Conservation (phyloP, 2,797 vertebrate genomes). For the Girardinus metallicus region DNA sequence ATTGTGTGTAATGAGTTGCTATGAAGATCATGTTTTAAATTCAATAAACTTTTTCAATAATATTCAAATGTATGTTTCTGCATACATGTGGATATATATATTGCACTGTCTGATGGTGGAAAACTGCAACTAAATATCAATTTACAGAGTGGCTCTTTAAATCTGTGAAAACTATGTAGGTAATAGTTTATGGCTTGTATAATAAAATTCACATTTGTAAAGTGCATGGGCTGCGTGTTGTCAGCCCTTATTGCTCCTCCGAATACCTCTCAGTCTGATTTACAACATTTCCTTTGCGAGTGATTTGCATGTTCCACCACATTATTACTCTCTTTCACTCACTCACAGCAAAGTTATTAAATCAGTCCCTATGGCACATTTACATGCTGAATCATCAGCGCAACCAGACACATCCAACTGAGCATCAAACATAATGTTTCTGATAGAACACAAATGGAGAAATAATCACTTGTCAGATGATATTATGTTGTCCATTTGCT, state of each 20-base stretch:
- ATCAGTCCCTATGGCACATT: slow-evolving; percentile 46
- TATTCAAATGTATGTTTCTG: background rate
- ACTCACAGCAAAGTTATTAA: slow-evolving; percentile 49
- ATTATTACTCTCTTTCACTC: slow-evolving; percentile 50
- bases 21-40: background rate
- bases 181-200: slow-evolving; percentile 54
- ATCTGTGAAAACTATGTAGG: slow-evolving; percentile 24
- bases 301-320: slow-evolving; percentile 67
- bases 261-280: slow-evolving; percentile 52
- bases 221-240: slow-evolving; percentile 48
- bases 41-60: background rate
- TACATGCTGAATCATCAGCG: slow-evolving; percentile 34
- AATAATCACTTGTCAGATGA: slow-evolving; percentile 68
- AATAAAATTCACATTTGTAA: slow-evolving; percentile 54
- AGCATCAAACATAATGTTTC: slow-evolving; percentile 48
- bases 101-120: background rate
- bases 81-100: background rate
- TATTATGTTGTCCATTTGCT: slow-evolving; percentile 76
- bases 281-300: slow-evolving; percentile 64
- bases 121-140: background rate
- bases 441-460: slow-evolving; percentile 50
- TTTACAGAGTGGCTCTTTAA: background rate
- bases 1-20: background rate
- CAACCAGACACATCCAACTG: slow-evolving; percentile 55
- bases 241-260: slow-evolving; percentile 41